These are phyloP conservation scores for Temnothorax rugatulus DNA, from an alignment of 2,888 invertebrate genomes.

Conservation along the genomic window DNA sequence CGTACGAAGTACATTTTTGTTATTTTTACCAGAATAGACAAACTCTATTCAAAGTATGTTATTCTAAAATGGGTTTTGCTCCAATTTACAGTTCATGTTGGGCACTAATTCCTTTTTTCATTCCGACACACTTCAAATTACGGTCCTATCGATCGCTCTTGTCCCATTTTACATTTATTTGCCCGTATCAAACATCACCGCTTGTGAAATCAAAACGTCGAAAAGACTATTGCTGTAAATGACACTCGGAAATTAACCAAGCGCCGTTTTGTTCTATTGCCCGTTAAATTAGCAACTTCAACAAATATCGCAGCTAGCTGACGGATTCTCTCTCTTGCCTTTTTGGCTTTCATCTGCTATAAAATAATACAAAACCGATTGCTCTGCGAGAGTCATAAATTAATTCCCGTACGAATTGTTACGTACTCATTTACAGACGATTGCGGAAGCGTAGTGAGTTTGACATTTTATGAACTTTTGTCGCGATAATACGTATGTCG, in stretches of 20 bases:
- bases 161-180: conserved; percentile 52
- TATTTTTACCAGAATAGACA: background rate
- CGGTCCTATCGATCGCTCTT: conserved; percentile 15
- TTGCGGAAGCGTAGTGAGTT: too few relatives aligned
- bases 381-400: too few relatives aligned
- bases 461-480: too few relatives aligned
- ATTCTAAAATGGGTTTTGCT: background rate
- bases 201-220: conserved; percentile 54
- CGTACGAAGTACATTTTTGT: too few relatives aligned
- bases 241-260: conserved; percentile 62
- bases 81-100: background rate
- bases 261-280: conserved; percentile 27
- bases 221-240: conserved; percentile 54
- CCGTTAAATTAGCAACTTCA: conserved; percentile 46
- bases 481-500: too few relatives aligned
- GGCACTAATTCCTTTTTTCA: conserved; percentile 19
- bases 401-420: too few relatives aligned
- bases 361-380: conserved; percentile 41
- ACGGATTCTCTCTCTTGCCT: conserved; percentile 40
- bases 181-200: conserved; percentile 46
- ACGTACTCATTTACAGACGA: too few relatives aligned
- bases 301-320: conserved; percentile 43
- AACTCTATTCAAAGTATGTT: background rate
- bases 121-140: background rate
- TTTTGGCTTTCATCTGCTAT: conserved; percentile 11